These are phyloP conservation scores for Aphelinus certus DNA, from an alignment of 1,140 invertebrate genomes.

Conservation along the genomic window DNA sequence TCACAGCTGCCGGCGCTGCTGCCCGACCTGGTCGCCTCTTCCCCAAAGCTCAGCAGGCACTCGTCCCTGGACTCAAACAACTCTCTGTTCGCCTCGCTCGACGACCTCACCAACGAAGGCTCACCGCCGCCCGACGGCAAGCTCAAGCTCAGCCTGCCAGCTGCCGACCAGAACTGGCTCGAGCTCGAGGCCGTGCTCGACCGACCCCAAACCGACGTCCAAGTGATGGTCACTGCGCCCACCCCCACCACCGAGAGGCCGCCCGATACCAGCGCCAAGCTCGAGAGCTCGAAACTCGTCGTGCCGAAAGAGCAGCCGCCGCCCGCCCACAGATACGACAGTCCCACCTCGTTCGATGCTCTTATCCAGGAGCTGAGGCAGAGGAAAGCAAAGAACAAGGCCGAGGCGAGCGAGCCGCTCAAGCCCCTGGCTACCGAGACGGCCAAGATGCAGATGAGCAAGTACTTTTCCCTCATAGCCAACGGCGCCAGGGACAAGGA, in stretches of 20 bases:
- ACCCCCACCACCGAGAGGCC: slow-evolving; percentile 53
- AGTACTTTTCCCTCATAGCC: slow-evolving; percentile 49
- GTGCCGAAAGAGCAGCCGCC: slow-evolving; percentile 43
- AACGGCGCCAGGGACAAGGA: too few species aligned
- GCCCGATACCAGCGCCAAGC: slow-evolving; percentile 15
- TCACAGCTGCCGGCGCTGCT: not conserved
- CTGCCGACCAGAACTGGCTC: not conserved
- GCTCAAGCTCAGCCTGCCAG: too few species aligned
- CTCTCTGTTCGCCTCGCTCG: slow-evolving; percentile 1
- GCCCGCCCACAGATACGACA: slow-evolving; percentile 13
- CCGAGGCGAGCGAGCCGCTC: slow-evolving; percentile 45
- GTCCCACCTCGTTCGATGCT: slow-evolving; percentile 50
- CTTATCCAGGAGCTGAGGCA: slow-evolving; percentile 56
- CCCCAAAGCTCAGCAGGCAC: slow-evolving; percentile 47
- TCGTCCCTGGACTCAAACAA: slow-evolving; percentile 31
- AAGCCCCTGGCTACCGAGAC: slow-evolving; percentile 55
- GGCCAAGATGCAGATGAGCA: slow-evolving; percentile 56
- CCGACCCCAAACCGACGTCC: slow-evolving; percentile 19
- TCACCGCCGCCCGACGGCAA: too few species aligned
- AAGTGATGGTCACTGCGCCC: slow-evolving; percentile 51
- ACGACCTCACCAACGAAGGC: not conserved
- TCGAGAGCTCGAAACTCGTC: slow-evolving; percentile 29
- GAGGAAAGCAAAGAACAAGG: slow-evolving; percentile 55
- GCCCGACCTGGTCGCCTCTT: slow-evolving; percentile 56
- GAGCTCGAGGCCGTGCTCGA: slow-evolving; percentile 16